phyloP scores from a whole-genome alignment of 2,888 invertebrate genomes.

The Ligdia adustata region DNA sequence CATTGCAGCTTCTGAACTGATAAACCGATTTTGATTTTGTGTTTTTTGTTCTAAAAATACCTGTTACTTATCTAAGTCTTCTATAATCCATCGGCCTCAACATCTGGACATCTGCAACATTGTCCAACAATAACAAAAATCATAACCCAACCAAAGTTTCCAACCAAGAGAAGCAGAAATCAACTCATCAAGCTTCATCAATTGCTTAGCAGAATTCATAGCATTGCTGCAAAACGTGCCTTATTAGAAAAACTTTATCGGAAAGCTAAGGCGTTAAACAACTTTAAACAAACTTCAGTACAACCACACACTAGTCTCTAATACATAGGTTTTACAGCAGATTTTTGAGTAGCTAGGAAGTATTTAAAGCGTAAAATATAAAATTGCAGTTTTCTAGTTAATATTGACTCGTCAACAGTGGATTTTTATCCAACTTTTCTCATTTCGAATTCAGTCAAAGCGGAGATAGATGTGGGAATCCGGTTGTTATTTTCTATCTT shows the following conservation, averaged over 20 bases:
- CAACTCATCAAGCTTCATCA: too few relatives aligned
- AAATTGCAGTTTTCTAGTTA: slow-evolving; percentile 63
- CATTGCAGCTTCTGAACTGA: too few relatives aligned
- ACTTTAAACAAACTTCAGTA: neutral
- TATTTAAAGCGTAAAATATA: slow-evolving; percentile 32
- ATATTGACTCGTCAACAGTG: slow-evolving; percentile 79
- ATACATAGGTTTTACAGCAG: neutral
- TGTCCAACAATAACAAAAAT: too few relatives aligned
- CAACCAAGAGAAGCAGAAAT: too few relatives aligned
- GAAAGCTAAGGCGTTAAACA: neutral
- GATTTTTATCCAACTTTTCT: slow-evolving; percentile 74
- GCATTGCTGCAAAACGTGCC: neutral
- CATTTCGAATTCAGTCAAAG: slow-evolving; percentile 74
- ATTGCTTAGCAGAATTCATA: neutral
- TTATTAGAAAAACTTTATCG: neutral
- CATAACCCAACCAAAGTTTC: too few relatives aligned
- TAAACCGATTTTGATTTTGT: too few relatives aligned
- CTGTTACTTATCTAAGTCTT: too few relatives aligned
- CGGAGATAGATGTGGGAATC: slow-evolving; percentile 36
- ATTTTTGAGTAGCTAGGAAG: neutral
- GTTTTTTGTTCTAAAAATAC: too few relatives aligned
- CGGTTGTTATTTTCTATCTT: neutral
- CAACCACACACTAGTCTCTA: too few relatives aligned
- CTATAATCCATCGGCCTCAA: too few relatives aligned
- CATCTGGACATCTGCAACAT: too few relatives aligned